Conservation (phyloP, 1,140 invertebrate species). For the Drosophila miranda region DNA sequence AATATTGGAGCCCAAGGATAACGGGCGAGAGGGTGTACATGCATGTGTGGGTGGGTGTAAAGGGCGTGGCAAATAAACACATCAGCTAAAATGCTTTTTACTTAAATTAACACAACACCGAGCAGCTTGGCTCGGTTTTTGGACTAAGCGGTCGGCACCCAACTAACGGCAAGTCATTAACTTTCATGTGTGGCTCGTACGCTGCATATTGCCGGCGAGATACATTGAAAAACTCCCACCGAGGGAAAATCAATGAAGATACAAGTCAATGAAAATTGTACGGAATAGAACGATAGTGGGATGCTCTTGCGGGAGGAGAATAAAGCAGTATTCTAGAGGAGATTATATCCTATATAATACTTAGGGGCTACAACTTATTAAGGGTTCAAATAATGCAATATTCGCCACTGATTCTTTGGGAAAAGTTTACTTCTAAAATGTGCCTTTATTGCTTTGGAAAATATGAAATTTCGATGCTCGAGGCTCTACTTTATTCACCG, state of each 20-base stretch:
- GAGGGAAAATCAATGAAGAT: slow-evolving; percentile 15
- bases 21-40: slow-evolving; percentile 7
- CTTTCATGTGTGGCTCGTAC: slow-evolving; percentile 38
- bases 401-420: too few species aligned
- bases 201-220: too few species aligned
- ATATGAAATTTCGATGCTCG: too few species aligned
- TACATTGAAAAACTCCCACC: neutral
- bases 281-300: slow-evolving; percentile 30
- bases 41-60: neutral
- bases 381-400: too few species aligned
- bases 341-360: too few species aligned
- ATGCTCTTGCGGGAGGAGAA: slow-evolving; percentile 29
- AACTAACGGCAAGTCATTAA: slow-evolving; percentile 69
- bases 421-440: too few species aligned
- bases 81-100: slow-evolving; percentile 79
- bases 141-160: slow-evolving; percentile 10
- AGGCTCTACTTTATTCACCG: too few species aligned
- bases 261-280: slow-evolving; percentile 53
- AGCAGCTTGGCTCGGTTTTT: slow-evolving; percentile 68
- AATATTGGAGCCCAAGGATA: slow-evolving; percentile 60
- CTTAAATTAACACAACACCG: slow-evolving; percentile 71
- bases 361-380: too few species aligned
- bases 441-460: too few species aligned
- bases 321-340: too few species aligned
- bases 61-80: slow-evolving; percentile 77